phyloP scores from a whole-genome alignment of 2,797 vertebrate species.

The Fistularia commersonii region DNA sequence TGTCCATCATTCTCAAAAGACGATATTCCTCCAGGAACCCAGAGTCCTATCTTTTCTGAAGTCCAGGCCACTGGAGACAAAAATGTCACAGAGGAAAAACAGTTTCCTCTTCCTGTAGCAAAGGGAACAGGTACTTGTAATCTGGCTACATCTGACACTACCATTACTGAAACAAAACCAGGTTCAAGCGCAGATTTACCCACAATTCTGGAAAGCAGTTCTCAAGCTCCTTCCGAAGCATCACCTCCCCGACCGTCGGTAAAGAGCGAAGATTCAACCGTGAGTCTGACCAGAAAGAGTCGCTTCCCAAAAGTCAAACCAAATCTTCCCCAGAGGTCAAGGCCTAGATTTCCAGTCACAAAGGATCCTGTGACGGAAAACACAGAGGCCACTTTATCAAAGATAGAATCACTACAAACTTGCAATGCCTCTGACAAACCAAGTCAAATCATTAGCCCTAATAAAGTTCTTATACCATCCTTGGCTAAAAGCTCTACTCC shows the following conservation, averaged over 20 bases:
- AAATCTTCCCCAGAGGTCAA: background rate
- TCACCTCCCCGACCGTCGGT: background rate
- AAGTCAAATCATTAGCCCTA: background rate
- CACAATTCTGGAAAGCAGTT: too few species aligned
- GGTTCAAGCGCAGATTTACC: too few species aligned
- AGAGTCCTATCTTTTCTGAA: too few species aligned
- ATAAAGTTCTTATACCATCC: background rate
- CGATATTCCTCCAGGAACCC: too few species aligned
- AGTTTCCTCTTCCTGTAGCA: too few species aligned
- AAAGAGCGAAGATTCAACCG: background rate
- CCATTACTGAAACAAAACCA: too few species aligned
- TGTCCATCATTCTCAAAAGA: too few species aligned
- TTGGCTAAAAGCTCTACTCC: background rate
- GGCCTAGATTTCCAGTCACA: background rate
- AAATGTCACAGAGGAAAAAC: too few species aligned
- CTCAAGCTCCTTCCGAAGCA: background rate
- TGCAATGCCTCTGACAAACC: background rate
- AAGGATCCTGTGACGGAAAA: background rate
- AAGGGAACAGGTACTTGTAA: too few species aligned
- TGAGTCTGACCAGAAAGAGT: background rate
- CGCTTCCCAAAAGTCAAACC: constrained; percentile 3
- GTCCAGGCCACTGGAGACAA: too few species aligned
- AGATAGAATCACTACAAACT: background rate
- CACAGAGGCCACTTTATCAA: too few species aligned
- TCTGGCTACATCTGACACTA: too few species aligned